phyloP scores from a whole-genome alignment of 2,888 invertebrate genomes.

The Hirtodrosophila alboralis region DNA sequence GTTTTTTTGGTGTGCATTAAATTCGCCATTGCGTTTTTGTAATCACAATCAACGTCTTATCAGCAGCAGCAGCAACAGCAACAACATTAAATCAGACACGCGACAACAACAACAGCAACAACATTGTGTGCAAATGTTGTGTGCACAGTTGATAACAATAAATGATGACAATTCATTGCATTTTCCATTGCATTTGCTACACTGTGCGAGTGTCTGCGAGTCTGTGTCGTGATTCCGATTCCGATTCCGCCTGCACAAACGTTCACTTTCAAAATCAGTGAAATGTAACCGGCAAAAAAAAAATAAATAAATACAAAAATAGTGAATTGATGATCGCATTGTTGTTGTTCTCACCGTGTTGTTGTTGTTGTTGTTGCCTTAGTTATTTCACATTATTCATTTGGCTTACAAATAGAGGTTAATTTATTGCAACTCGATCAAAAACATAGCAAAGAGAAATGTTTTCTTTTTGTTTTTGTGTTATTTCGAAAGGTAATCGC shows the following conservation, averaged over 20 bases:
- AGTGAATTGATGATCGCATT: conserved; percentile 56
- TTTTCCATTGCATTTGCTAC: conserved; percentile 35
- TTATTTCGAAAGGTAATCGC: conserved; percentile 3
- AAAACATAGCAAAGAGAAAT: conserved; percentile 43
- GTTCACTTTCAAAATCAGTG: conserved; percentile 82
- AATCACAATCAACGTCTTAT: conserved; percentile 59
- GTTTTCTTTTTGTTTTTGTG: conserved; percentile 9
- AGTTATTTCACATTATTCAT: conserved; percentile 72
- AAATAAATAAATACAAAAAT: too few relatives aligned
- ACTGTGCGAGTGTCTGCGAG: conserved; percentile 54
- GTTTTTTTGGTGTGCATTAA: conserved; percentile 30
- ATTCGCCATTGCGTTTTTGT: conserved; percentile 43
- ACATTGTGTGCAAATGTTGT: conserved; percentile 41
- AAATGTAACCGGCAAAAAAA: conserved; percentile 70
- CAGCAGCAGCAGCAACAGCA: conserved; percentile 22
- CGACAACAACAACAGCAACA: conserved; percentile 38
- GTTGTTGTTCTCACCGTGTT: conserved; percentile 40
- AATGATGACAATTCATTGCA: conserved; percentile 32
- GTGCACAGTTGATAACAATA: conserved; percentile 39
- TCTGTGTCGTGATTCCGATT: conserved; percentile 74
- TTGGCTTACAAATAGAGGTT: conserved; percentile 76
- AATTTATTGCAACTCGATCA: conserved; percentile 62
- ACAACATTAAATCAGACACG: conserved; percentile 37
- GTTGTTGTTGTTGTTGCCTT: conserved; percentile 30
- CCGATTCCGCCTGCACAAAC: conserved; percentile 67